phyloP scores from a whole-genome alignment of 2,797 vertebrate genomes.

The Melanotaenia maccullochi region DNA sequence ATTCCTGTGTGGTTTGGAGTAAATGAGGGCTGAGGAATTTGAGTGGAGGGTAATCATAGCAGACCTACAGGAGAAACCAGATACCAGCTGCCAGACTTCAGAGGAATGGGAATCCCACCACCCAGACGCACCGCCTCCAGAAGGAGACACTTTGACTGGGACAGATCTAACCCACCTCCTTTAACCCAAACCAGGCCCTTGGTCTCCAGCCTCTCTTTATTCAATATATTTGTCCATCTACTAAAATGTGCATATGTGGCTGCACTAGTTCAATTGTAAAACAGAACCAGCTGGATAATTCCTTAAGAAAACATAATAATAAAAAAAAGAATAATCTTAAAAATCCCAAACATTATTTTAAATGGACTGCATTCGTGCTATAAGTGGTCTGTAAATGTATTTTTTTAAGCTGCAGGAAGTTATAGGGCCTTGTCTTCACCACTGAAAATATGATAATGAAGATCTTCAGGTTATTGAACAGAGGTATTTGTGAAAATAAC shows the following conservation, averaged over 20 bases:
- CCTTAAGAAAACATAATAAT: not conserved
- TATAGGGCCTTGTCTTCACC: no score
- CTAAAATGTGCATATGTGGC: constrained; percentile 14
- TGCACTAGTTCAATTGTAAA: not conserved
- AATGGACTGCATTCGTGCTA: no score
- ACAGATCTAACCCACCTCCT: constrained; percentile 20
- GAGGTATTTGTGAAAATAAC: no score
- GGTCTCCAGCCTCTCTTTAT: constrained; percentile 12
- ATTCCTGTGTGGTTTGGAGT: constrained; percentile 80
- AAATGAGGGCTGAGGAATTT: constrained; percentile 80
- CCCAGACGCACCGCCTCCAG: constrained; percentile 58
- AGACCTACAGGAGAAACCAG: constrained; percentile 77
- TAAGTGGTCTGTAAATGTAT: no score
- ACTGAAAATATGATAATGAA: no score
- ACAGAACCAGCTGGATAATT: not conserved
- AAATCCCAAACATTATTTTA: no score
- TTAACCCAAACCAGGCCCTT: constrained; percentile 42
- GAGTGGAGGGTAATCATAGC: constrained; percentile 76
- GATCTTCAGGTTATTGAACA: no score
- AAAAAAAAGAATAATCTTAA: no score
- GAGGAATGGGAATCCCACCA: constrained; percentile 72
- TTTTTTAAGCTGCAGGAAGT: no score
- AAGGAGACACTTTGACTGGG: constrained; percentile 74
- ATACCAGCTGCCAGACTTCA: constrained; percentile 76
- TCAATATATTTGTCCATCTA: constrained; percentile 3